phyloP scores from a whole-genome alignment of 2,113 vertebrate genomes.

The Gnathonemus echidnorhynchus region DNA sequence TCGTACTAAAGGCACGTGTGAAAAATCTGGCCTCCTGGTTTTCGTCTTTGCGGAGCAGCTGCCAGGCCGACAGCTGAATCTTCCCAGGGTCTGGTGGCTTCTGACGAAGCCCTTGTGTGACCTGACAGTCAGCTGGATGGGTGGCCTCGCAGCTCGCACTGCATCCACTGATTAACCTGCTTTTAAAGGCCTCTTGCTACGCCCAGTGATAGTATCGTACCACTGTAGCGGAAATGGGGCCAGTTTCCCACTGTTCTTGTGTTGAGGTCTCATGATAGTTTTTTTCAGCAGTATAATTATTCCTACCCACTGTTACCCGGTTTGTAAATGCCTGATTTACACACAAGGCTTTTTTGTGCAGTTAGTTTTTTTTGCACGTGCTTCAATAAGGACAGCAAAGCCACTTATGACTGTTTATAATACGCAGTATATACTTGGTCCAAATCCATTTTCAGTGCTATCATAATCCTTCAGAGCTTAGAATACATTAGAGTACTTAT shows the following conservation, averaged over 20 bases:
- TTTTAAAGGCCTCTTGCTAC: neutral
- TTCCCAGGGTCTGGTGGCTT: neutral
- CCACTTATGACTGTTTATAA: neutral
- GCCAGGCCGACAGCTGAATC: neutral
- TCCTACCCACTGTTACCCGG: neutral
- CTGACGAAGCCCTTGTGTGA: neutral
- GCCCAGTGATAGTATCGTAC: neutral
- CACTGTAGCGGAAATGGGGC: neutral
- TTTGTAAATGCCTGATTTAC: neutral
- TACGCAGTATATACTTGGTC: neutral
- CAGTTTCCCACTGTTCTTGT: neutral
- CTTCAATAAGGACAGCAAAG: neutral
- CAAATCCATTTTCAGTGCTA: constrained; percentile 5
- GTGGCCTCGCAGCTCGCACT: neutral
- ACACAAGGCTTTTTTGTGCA: neutral
- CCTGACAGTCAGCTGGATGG: neutral
- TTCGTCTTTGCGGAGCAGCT: neutral
- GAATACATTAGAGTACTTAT: constrained; percentile 2
- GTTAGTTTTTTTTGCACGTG: neutral
- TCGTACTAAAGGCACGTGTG: neutral
- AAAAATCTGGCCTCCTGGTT: neutral
- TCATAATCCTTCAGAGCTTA: neutral
- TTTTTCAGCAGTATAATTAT: neutral
- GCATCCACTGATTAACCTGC: neutral
- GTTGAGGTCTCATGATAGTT: neutral